Conservation (phyloP, 2,113 vertebrate genomes). For the Serinus canaria region DNA sequence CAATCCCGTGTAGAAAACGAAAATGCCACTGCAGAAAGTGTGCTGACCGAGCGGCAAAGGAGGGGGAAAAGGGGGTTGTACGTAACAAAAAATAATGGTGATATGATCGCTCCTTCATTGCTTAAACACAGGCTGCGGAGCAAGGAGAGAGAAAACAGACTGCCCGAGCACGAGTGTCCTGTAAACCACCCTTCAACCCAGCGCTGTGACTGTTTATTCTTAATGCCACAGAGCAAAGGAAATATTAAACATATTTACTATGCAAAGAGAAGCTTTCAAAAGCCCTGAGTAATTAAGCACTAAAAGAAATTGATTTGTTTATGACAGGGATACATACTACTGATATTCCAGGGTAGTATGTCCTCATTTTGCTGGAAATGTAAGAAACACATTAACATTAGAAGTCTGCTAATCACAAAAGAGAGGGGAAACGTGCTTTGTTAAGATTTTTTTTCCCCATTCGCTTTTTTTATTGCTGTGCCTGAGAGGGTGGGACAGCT, state of each 20-base stretch:
- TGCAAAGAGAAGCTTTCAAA: slow-evolving; percentile 16
- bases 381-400: background rate
- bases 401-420: background rate
- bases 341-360: background rate
- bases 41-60: slow-evolving; percentile 3
- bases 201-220: background rate
- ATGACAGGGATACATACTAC: background rate
- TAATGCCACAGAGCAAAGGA: background rate
- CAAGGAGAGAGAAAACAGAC: background rate
- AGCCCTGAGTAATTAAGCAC: background rate
- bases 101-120: background rate
- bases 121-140: background rate
- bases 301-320: background rate
- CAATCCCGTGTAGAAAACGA: slow-evolving; percentile 2
- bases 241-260: slow-evolving; percentile 12
- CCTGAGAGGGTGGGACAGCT: background rate
- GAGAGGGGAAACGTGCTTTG: background rate
- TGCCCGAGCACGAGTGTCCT: background rate
- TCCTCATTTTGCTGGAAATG: background rate
- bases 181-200: slow-evolving; percentile 14
- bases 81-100: background rate
- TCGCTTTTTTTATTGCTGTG: background rate
- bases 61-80: background rate
- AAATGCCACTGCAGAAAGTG: background rate
- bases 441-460: background rate